These are phyloP conservation scores for Phyllostomus hastatus DNA, from an alignment of 2,113 vertebrate genomes.

Conservation along the genomic window DNA sequence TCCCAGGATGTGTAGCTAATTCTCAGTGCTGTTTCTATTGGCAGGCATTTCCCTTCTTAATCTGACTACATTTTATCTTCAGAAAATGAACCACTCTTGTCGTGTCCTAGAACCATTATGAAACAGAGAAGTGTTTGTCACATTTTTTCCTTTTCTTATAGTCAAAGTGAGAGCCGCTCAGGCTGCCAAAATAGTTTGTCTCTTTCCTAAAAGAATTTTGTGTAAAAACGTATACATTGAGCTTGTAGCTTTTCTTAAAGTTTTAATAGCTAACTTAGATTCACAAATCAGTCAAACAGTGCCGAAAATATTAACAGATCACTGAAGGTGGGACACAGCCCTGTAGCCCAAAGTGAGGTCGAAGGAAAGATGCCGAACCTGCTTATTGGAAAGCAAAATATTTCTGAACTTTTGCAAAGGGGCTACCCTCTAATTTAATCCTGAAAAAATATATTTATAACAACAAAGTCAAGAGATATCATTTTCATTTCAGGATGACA, in stretches of 20 bases:
- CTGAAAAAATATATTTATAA: background rate
- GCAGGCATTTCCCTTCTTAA: conserved; percentile 43
- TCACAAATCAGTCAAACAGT: background rate
- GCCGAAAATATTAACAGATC: background rate
- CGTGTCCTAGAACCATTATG: conserved; percentile 17
- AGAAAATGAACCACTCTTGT: conserved; percentile 44
- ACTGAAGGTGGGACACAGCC: background rate
- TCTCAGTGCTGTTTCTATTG: conserved; percentile 56
- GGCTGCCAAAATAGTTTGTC: background rate
- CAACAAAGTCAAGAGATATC: background rate
- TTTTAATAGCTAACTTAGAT: background rate
- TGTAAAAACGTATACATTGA: background rate
- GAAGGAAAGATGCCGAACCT: background rate
- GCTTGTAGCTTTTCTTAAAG: background rate
- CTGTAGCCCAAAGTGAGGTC: background rate
- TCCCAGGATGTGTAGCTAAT: conserved; percentile 27
- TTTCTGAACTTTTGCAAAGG: conserved; percentile 32
- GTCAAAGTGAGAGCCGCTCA: conserved; percentile 32
- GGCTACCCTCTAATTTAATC: background rate
- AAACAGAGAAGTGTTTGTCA: background rate
- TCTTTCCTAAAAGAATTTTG: conserved; percentile 16
- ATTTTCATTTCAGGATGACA: background rate
- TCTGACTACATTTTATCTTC: conserved; percentile 53
- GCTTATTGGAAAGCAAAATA: background rate
- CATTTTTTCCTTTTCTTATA: background rate